Percentiles rank a stretch among this genome's conserved stretches.
Evolutionary conservation across 2,888 invertebrate genomes (phyloP).

Genomic region (Agelastica alni): DNA sequence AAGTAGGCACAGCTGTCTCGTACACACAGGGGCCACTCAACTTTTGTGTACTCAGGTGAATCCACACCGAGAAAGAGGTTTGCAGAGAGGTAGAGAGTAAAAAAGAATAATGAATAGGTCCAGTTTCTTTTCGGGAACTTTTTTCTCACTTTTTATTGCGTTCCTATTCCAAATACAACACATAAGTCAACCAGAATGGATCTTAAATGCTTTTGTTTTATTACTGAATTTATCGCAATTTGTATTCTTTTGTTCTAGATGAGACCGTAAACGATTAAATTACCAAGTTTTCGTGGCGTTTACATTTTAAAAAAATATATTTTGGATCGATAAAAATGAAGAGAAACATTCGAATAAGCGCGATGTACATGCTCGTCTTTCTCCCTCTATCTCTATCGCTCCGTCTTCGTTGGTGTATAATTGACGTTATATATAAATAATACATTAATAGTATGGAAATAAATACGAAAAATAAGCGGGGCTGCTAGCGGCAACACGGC

Average conservation of each 20-base stretch:
- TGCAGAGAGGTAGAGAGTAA: slow-evolving; percentile 1
- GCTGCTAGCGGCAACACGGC: slow-evolving; percentile 21
- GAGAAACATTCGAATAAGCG: neutral
- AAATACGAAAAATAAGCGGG: slow-evolving; percentile 26
- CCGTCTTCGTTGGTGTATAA: too few relatives aligned
- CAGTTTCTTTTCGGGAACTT: slow-evolving; percentile 4
- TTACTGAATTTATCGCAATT: too few relatives aligned
- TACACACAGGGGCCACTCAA: slow-evolving; percentile 18
- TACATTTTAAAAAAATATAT: too few relatives aligned
- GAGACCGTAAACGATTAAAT: too few relatives aligned
- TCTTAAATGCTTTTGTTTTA: too few relatives aligned
- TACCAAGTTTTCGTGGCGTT: too few relatives aligned
- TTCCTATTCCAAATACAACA: too few relatives aligned
- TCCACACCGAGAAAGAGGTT: slow-evolving; percentile 17
- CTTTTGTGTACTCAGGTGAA: slow-evolving; percentile 26
- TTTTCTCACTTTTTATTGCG: slow-evolving; percentile 5
- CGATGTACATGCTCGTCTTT: neutral
- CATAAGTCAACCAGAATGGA: too few relatives aligned
- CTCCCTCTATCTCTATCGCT: neutral
- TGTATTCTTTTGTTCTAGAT: too few relatives aligned
- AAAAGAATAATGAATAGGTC: slow-evolving; percentile 8
- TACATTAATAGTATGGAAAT: slow-evolving; percentile 28
- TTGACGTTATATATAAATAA: slow-evolving; percentile 28
- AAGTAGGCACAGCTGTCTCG: slow-evolving; percentile 10
- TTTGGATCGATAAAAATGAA: too few relatives aligned